Conservation (phyloP, 2,113 vertebrate genomes). For the Vombatus ursinus region DNA sequence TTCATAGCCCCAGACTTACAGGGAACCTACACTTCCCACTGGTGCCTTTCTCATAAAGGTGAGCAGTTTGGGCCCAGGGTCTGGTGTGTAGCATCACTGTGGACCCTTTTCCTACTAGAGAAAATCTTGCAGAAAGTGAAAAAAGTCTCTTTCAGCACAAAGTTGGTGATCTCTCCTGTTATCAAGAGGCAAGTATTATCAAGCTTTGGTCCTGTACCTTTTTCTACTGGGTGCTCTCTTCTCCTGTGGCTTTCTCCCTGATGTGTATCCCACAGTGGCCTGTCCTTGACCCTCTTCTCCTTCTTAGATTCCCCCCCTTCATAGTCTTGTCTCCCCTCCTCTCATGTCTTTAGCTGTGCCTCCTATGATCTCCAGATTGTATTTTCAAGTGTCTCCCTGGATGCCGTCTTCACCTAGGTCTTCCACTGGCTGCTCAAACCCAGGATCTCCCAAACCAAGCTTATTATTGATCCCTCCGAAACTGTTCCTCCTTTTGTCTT, state of each 20-base stretch:
- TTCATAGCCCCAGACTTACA: slow-evolving; percentile 93
- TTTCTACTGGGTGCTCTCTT: neutral
- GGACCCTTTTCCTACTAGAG: slow-evolving; percentile 81
- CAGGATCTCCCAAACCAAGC: neutral
- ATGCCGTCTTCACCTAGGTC: neutral
- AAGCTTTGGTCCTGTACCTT: neutral
- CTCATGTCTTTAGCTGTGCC: neutral
- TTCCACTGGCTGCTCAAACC: neutral
- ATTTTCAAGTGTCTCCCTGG: neutral
- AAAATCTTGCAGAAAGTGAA: slow-evolving; percentile 62
- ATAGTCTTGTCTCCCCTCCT: neutral
- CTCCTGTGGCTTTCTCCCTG: neutral
- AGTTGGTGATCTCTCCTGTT: slow-evolving; percentile 74
- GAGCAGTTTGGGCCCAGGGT: slow-evolving; percentile 96
- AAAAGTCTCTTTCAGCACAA: slow-evolving; percentile 62
- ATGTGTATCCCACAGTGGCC: neutral
- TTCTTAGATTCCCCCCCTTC: neutral
- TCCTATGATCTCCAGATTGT: neutral
- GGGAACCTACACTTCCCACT: slow-evolving; percentile 98
- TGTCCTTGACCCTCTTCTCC: neutral
- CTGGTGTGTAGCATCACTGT: slow-evolving; percentile 99
- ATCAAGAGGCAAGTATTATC: slow-evolving; percentile 85
- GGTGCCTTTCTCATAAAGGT: slow-evolving; percentile 96
- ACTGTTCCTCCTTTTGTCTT: neutral
- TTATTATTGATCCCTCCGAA: neutral